phyloP scores from a whole-genome alignment of 2,113 vertebrate species.

The Stigmatopora argus region DNA sequence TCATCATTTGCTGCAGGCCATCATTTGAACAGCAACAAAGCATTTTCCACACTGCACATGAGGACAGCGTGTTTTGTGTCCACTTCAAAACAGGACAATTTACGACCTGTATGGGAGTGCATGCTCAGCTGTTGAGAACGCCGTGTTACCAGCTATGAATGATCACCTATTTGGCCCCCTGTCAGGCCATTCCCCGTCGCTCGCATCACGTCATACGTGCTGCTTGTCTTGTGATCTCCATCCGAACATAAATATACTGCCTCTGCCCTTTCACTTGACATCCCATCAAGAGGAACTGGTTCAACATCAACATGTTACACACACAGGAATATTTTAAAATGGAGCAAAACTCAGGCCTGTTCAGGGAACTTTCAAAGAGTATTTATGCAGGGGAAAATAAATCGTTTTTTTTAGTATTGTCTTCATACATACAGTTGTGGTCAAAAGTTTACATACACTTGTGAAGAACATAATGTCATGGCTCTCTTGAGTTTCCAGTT shows the following conservation, averaged over 20 bases:
- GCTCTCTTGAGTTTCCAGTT: no score
- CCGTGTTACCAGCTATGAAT: conserved; percentile 29
- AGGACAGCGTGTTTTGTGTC: conserved; percentile 20
- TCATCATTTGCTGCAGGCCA: no score
- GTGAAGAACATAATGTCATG: no score
- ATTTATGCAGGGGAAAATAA: no score
- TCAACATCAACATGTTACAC: not conserved
- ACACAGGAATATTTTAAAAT: not conserved
- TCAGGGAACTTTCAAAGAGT: no score
- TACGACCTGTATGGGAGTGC: conserved; percentile 17
- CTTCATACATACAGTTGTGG: no score
- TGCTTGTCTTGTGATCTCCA: conserved; percentile 33
- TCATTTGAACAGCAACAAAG: not conserved
- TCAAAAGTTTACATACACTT: no score
- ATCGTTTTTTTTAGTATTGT: no score
- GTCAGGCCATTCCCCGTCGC: conserved; percentile 44
- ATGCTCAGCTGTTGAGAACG: conserved; percentile 46
- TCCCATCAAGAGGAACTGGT: not conserved
- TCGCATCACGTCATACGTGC: conserved; percentile 29
- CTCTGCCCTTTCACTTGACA: not conserved
- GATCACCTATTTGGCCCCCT: conserved; percentile 38
- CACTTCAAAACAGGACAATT: conserved; percentile 32
- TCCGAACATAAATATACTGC: conserved; percentile 5
- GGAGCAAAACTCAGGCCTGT: no score
- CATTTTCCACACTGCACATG: conserved; percentile 29